phyloP scores from a whole-genome alignment of 2,113 vertebrate genomes.

The Condylura cristata region DNA sequence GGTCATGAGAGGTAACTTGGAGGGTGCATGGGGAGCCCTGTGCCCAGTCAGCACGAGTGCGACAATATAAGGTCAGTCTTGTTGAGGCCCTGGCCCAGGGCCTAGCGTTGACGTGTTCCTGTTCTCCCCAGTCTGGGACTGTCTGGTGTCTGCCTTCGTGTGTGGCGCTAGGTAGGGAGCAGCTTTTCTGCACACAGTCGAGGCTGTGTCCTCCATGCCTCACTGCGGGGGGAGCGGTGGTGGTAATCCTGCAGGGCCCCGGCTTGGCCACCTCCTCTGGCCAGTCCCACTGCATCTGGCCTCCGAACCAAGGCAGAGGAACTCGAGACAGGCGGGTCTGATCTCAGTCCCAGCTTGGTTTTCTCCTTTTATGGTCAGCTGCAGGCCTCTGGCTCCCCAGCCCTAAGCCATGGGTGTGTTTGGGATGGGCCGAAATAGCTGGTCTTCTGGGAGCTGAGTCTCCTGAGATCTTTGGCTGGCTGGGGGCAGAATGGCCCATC shows the following conservation, averaged over 20 bases:
- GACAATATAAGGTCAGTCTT: neutral
- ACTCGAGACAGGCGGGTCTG: neutral
- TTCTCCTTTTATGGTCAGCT: conserved; percentile 89
- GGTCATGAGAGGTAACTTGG: neutral
- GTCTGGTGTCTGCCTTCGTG: neutral
- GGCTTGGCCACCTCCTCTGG: neutral
- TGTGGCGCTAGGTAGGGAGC: no score
- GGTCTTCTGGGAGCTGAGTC: conserved; percentile 66
- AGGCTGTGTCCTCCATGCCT: neutral
- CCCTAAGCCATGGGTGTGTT: conserved; percentile 79
- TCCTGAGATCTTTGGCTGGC: neutral
- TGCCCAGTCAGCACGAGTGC: neutral
- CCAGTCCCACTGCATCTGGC: conserved; percentile 57
- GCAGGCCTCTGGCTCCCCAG: conserved; percentile 73
- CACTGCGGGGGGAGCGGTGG: accelerated
- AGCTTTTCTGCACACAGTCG: neutral
- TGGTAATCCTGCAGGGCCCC: accelerated
- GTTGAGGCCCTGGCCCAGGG: neutral
- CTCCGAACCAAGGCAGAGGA: conserved; percentile 28
- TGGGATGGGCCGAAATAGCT: conserved; percentile 80
- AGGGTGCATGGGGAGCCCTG: neutral
- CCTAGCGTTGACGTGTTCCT: accelerated
- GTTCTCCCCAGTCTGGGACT: neutral
- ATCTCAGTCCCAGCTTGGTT: conserved; percentile 61
- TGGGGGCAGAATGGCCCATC: neutral